Evolutionary conservation across 23 tunicate genomes (phyloP).

Genomic region (Clavelina lepadiformis): DNA sequence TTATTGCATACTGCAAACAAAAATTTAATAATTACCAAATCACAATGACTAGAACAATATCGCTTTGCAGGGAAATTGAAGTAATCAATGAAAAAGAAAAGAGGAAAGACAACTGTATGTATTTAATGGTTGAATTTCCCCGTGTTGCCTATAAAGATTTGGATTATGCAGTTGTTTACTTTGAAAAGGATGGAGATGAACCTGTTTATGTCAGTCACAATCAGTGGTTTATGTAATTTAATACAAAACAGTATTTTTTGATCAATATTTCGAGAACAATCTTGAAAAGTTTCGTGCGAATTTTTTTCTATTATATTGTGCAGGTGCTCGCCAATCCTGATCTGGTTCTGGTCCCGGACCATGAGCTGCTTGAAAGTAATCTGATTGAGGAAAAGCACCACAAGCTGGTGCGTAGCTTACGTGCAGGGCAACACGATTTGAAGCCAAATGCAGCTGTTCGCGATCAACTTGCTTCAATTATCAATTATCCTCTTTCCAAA

Average conservation of each 20-base stretch:
- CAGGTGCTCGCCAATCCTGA: constrained; percentile 73
- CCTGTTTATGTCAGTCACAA: constrained; percentile 53
- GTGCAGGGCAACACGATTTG: constrained; percentile 71
- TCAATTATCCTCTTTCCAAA: constrained; percentile 76
- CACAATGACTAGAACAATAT: no score
- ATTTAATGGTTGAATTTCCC: constrained; percentile 85
- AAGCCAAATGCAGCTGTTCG: constrained; percentile 90
- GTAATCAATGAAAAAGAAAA: constrained; percentile 76
- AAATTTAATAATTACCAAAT: no score
- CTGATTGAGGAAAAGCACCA: constrained; percentile 94
- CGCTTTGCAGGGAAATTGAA: constrained; percentile 65
- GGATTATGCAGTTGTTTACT: constrained; percentile 84
- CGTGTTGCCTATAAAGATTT: constrained; percentile 49
- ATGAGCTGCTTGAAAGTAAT: constrained; percentile 59
- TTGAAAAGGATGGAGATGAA: constrained; percentile 87
- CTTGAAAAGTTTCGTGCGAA: background rate
- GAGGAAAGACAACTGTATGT: constrained; percentile 71
- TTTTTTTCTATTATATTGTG: background rate
- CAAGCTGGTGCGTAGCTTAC: constrained; percentile 67
- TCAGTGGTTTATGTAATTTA: background rate
- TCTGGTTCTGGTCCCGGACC: constrained; percentile 79
- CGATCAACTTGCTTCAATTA: constrained; percentile 61
- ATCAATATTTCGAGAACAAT: background rate
- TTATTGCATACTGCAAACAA: no score
- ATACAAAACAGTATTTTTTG: background rate